These are phyloP conservation scores for Drosophila paranaensis DNA, from an alignment of 2,888 invertebrate genomes.

Conservation along the genomic window DNA sequence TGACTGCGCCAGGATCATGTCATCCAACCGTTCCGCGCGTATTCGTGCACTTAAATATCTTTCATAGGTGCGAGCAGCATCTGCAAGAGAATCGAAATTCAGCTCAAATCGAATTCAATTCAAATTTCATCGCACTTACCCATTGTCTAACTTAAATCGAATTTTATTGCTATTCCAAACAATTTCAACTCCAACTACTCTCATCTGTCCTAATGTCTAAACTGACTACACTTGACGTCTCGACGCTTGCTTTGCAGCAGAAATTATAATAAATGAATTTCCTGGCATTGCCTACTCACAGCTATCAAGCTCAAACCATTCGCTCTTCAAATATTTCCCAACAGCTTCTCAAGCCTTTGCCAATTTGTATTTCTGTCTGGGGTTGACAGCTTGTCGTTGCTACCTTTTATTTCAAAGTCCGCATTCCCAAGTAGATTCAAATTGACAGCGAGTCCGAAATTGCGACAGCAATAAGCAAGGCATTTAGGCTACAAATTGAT, in stretches of 20 bases:
- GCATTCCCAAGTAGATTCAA: background rate
- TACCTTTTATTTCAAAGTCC: background rate
- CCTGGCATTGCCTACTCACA: constrained; percentile 1
- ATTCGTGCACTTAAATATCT: constrained; percentile 35
- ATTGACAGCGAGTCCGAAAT: background rate
- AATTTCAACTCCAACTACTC: constrained; percentile 23
- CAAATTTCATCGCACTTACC: constrained; percentile 25
- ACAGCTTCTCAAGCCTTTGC: constrained; percentile 16
- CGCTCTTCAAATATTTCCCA: constrained; percentile 1
- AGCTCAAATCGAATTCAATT: background rate
- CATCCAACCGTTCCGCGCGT: constrained; percentile 18
- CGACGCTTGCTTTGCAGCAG: constrained; percentile 1
- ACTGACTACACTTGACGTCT: constrained; percentile 7
- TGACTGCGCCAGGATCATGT: too few species aligned
- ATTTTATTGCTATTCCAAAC: constrained; percentile 17
- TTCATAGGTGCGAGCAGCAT: constrained; percentile 33
- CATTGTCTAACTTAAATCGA: constrained; percentile 28
- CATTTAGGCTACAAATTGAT: background rate
- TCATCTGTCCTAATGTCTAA: constrained; percentile 4
- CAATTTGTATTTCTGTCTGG: constrained; percentile 13
- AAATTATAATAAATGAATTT: background rate
- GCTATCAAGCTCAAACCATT: background rate
- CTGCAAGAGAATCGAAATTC: background rate
- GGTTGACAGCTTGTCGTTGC: constrained; percentile 7
- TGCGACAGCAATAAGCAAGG: constrained; percentile 1